These are phyloP conservation scores for Eira barbara DNA, from an alignment of 2,113 vertebrate species.

Conservation along the genomic window DNA sequence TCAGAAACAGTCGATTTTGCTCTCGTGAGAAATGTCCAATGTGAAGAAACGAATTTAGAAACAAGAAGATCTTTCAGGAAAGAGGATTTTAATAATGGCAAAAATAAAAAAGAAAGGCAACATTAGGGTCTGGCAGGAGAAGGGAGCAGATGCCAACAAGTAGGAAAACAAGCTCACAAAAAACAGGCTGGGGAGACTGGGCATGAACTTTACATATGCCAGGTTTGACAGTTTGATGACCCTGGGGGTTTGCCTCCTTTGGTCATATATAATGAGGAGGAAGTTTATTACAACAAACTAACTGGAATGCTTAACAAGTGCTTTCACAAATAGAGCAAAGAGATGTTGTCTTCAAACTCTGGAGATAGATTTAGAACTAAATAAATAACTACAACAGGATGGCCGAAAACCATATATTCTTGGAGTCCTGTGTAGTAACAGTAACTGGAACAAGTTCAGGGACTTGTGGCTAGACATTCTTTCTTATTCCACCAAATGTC, in stretches of 20 bases:
- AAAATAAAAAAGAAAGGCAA: background rate
- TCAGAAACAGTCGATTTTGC: background rate
- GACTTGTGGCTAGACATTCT: background rate
- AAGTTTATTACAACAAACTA: slow-evolving; percentile 2
- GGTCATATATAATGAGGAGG: slow-evolving; percentile 30
- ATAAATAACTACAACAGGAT: background rate
- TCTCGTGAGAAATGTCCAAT: slow-evolving; percentile 7
- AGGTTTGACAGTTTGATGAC: background rate
- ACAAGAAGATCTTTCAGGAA: background rate
- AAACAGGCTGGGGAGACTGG: background rate
- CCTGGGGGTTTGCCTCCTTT: background rate
- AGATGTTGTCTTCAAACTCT: slow-evolving; percentile 32
- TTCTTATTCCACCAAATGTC: background rate
- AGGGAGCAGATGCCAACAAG: slow-evolving; percentile 8
- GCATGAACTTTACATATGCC: slow-evolving; percentile 37
- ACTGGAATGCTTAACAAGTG: background rate
- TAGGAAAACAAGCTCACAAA: slow-evolving; percentile 12
- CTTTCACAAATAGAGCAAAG: background rate
- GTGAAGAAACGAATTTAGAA: slow-evolving; percentile 38
- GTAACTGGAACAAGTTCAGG: background rate
- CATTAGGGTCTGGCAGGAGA: background rate
- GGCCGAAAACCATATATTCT: background rate
- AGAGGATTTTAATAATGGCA: slow-evolving; percentile 46
- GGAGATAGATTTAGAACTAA: background rate
- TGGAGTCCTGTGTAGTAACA: background rate